These are phyloP conservation scores for Sesamia nonagrioides DNA, from an alignment of 1,140 invertebrate genomes.

Conservation along the genomic window DNA sequence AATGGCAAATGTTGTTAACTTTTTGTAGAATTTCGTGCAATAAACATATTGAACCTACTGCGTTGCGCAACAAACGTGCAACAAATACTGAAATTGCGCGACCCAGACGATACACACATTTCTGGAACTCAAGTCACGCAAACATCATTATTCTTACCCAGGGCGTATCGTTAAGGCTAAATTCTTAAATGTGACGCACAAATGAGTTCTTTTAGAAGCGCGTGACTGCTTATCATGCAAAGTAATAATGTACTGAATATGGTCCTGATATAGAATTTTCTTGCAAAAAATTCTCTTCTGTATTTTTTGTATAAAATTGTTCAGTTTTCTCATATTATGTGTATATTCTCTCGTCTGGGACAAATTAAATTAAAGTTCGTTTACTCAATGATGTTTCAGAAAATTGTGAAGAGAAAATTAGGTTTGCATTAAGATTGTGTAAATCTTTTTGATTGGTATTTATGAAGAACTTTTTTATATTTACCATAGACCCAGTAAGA, in stretches of 20 bases:
- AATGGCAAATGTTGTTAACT: too few relatives aligned
- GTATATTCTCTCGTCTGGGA: conserved; percentile 8
- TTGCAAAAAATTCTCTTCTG: not conserved
- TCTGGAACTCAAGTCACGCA: conserved; percentile 13
- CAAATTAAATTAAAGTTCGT: conserved; percentile 9
- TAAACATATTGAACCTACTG: not conserved
- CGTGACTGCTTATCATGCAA: conserved; percentile 15
- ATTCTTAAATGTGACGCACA: conserved; percentile 13
- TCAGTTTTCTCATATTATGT: conserved; percentile 1
- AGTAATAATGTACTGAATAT: not conserved
- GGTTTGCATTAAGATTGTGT: too few relatives aligned
- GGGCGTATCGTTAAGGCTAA: conserved; percentile 15
- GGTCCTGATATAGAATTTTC: not conserved
- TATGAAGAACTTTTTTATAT: not conserved
- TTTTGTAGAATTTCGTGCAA: too few relatives aligned
- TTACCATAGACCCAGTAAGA: too few relatives aligned
- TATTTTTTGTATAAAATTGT: conserved; percentile 1
- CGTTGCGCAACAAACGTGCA: not conserved
- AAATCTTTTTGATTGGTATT: too few relatives aligned
- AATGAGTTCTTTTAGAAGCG: not conserved
- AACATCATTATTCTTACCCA: not conserved
- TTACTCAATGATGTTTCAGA: conserved; percentile 16
- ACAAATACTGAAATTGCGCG: not conserved
- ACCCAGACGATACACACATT: not conserved
- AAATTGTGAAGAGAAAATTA: not conserved